phyloP scores from a whole-genome alignment of 2,113 vertebrate species.

The Leptobrachium ailaonicum region DNA sequence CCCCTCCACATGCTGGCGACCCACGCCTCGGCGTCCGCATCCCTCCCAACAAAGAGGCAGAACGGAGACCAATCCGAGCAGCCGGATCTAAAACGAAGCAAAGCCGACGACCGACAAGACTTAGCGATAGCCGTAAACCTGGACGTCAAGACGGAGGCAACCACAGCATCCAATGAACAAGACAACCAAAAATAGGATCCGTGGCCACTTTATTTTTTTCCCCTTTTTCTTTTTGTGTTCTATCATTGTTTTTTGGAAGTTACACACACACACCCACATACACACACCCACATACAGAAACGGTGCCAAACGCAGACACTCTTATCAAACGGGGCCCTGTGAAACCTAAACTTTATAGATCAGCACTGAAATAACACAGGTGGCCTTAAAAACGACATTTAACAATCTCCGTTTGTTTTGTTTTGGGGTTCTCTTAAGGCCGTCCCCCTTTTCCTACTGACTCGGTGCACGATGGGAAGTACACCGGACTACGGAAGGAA shows the following conservation, averaged over 20 bases:
- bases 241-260: constrained; percentile 41
- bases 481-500: constrained; percentile 49
- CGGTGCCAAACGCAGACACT: constrained; percentile 89
- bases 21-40: constrained; percentile 89
- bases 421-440: not conserved
- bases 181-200: constrained; percentile 76
- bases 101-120: constrained; percentile 73
- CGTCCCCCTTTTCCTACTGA: constrained; percentile 51
- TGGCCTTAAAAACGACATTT: constrained; percentile 76
- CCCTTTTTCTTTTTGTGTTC: constrained; percentile 50
- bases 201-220: constrained; percentile 24
- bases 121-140: constrained; percentile 71
- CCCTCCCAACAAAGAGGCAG: constrained; percentile 93
- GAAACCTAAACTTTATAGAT: constrained; percentile 62
- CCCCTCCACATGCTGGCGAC: constrained; percentile 92
- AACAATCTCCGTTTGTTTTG: not conserved
- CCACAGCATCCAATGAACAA: constrained; percentile 72
- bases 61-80: constrained; percentile 80
- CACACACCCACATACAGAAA: constrained; percentile 57
- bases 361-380: constrained; percentile 81
- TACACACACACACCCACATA: constrained; percentile 7
- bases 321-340: constrained; percentile 71
- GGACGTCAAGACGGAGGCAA: constrained; percentile 62
- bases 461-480: constrained; percentile 65
- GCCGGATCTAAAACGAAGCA: constrained; percentile 82